Percentiles rank a stretch among this genome's conserved stretches.
Conservation (phyloP, 2,113 vertebrate species). For the Trematocara nigrifrons region DNA sequence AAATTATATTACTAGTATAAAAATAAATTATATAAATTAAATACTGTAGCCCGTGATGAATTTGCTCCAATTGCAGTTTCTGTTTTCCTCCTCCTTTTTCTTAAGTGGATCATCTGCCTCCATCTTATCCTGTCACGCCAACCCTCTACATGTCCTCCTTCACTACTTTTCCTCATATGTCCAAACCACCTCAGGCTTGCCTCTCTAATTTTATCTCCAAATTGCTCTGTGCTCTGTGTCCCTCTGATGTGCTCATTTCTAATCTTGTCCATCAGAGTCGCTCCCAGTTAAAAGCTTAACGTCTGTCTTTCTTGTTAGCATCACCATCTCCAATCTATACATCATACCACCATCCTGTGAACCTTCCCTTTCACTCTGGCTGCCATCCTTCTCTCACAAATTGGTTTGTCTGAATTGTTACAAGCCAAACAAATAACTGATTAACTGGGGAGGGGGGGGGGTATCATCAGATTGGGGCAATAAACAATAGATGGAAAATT, state of each 20-base stretch:
- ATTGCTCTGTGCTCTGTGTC: background rate
- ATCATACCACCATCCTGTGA: background rate
- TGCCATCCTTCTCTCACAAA: background rate
- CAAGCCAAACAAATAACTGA: background rate
- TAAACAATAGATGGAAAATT: background rate
- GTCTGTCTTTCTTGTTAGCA: background rate
- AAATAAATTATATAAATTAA: background rate
- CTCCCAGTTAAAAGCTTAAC: background rate
- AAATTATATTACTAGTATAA: background rate
- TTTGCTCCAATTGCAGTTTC: background rate
- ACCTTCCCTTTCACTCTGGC: background rate
- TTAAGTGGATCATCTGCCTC: background rate
- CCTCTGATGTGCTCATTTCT: background rate
- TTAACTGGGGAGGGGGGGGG: fast-evolving
- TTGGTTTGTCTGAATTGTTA: background rate
- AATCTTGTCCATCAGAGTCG: background rate
- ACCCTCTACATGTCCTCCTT: background rate
- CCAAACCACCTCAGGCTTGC: background rate
- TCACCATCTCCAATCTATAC: background rate
- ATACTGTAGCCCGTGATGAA: background rate
- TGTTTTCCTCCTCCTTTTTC: background rate
- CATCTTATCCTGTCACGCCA: background rate
- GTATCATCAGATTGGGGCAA: background rate
- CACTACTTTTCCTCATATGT: background rate
- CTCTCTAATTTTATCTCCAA: background rate